phyloP scores from a whole-genome alignment of 2,113 vertebrate species.

The Chlorodrepanis virens region DNA sequence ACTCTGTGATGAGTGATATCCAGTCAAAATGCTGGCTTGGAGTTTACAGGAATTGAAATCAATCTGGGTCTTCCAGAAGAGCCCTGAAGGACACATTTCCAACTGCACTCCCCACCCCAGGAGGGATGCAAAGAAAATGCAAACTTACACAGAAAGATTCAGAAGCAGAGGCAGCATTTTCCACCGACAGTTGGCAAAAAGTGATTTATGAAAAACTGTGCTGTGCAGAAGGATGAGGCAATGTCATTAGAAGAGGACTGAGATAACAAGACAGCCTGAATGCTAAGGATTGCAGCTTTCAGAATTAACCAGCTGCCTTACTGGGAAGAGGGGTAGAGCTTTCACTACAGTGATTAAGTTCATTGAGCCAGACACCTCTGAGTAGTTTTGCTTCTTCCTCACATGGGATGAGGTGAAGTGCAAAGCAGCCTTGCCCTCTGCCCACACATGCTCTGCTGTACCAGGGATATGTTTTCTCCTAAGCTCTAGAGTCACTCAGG shows the following conservation, averaged over 20 bases:
- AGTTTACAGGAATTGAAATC: neutral
- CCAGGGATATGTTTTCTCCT: neutral
- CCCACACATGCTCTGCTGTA: neutral
- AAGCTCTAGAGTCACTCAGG: neutral
- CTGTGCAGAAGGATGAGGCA: neutral
- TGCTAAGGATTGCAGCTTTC: neutral
- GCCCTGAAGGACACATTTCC: neutral
- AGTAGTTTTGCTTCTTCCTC: neutral
- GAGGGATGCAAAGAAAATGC: neutral
- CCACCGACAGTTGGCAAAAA: neutral
- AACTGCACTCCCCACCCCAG: neutral
- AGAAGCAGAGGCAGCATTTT: neutral
- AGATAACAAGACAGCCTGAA: neutral
- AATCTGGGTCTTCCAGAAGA: neutral
- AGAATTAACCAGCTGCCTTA: neutral
- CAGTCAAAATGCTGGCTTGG: neutral
- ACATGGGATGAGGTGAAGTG: neutral
- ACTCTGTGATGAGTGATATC: neutral
- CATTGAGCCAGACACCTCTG: neutral
- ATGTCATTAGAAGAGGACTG: neutral
- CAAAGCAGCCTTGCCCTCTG: neutral
- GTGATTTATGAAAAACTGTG: neutral
- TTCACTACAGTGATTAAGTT: neutral
- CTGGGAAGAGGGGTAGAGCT: neutral
- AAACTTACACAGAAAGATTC: neutral